phyloP scores from a whole-genome alignment of 2,113 vertebrate genomes.

The Dicentrarchus labrax region DNA sequence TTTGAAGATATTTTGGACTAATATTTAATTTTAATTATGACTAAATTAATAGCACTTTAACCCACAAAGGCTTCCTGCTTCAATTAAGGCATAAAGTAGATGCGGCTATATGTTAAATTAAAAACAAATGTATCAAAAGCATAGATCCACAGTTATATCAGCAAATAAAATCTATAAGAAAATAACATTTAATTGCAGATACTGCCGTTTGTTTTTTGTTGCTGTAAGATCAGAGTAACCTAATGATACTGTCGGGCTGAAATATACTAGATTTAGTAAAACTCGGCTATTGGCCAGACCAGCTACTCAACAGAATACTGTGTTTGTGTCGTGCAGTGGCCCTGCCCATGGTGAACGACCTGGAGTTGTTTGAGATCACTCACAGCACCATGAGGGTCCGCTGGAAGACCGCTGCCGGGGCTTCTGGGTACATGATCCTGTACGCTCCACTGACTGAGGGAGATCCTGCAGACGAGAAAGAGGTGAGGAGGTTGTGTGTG shows the following conservation, averaged over 20 bases:
- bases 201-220: neutral
- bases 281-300: neutral
- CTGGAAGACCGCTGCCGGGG: slow-evolving; percentile 88
- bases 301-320: neutral
- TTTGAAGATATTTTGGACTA: neutral
- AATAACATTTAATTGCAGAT: neutral
- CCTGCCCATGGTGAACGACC: slow-evolving; percentile 89
- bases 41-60: neutral
- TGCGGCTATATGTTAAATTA: neutral
- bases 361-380: slow-evolving; percentile 90
- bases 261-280: neutral
- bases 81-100: neutral
- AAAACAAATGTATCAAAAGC: neutral
- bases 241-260: neutral
- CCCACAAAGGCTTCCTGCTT: neutral
- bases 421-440: slow-evolving; percentile 96
- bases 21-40: no score
- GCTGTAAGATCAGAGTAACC: neutral
- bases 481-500: slow-evolving; percentile 85
- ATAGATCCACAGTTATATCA: no score
- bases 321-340: slow-evolving; percentile 85
- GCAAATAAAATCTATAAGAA: neutral
- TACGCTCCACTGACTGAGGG: slow-evolving; percentile 93
- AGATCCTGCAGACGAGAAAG: slow-evolving; percentile 91
- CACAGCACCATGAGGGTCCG: slow-evolving; percentile 90